Base-by-base conservation (phyloP, 92 coral and sea anemone genomes). In the Porites cylindrica region DNA sequence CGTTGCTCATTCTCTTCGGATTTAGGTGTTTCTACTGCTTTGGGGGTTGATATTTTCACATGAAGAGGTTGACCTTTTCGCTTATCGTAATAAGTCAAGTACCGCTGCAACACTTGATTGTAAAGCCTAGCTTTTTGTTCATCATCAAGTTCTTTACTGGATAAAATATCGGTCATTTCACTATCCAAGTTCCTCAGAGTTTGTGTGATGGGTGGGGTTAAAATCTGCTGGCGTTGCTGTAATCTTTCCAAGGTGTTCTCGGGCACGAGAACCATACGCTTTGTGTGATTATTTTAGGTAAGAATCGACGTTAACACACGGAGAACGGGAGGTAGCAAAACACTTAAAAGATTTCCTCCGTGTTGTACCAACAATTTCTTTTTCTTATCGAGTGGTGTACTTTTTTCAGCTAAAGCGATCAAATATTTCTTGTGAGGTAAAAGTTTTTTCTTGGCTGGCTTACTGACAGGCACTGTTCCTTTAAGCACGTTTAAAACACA, bases 401-500 rank as follows among this genome's bases (percentile, higher is more conserved):
- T 66, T 17, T 62, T 62, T 62, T 62, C 66, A 1, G 66, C 21
- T 18, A 62, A 7, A 18, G 66, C 66, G n/a, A 62, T 62, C 19
- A 62, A 62, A 20, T 24, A 13, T 10, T 10, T 10, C 16, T 13
- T 62, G 66, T 10, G 10, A 7, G 38, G 7, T 9, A 78, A 0
- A 53, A 58, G 29, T 17, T 21, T 77, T 47, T 58, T 56, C 20
- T 11, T 29, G 18, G 83, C 77, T 13, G 59, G 67, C 43, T 71
- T 43, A 73, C 84, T 90, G n/a, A 86, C 51, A 72, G 82, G 87
- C 7, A 90, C 86, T 17, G 92, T 79, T 18, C 64, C 76, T 59
- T 23, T 72, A 8, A 68, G 66, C 8, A 85, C 90, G 85, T 89
- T 83, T 11, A 50, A 19, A 9, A 65, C 58, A 68, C 89, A 89